Conservation (phyloP, 2,888 invertebrate species). For the Geotrupes spiniger region DNA sequence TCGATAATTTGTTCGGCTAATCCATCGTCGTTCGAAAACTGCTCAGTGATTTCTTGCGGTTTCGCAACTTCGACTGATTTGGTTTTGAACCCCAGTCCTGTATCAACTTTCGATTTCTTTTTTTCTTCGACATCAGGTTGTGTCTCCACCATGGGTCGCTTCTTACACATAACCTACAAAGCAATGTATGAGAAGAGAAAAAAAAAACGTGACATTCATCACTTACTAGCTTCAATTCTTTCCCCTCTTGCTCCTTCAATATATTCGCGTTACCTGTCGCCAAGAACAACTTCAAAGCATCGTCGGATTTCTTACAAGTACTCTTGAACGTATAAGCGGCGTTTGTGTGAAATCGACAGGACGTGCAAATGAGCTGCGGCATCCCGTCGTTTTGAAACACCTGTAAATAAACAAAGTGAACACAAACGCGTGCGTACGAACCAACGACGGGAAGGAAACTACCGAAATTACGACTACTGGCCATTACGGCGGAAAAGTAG, state of each 20-base stretch:
- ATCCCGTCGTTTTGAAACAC: constrained; percentile 68
- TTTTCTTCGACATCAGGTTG: neutral
- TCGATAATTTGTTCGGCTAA: constrained; percentile 47
- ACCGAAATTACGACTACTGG: neutral
- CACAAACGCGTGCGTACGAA: neutral
- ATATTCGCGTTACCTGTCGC: constrained; percentile 55
- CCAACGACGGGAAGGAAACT: constrained; percentile 1
- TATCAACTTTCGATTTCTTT: too few relatives aligned
- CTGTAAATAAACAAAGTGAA: constrained; percentile 41
- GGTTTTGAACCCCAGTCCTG: constrained; percentile 2
- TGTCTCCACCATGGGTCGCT: constrained; percentile 1
- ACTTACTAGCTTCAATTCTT: constrained; percentile 16
- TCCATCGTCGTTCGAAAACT: constrained; percentile 47
- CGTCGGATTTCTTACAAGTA: constrained; percentile 73
- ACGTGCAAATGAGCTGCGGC: constrained; percentile 69
- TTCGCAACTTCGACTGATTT: constrained; percentile 2
- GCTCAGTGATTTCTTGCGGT: constrained; percentile 22
- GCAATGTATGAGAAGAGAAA: neutral
- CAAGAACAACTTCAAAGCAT: constrained; percentile 64
- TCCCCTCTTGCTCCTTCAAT: constrained; percentile 4
- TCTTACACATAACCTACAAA: neutral
- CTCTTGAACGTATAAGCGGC: constrained; percentile 72
- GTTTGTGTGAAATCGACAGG: constrained; percentile 66
- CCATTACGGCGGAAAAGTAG: neutral
- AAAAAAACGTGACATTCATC: neutral